Evolutionary conservation across 1,140 invertebrate species (phyloP).

Genomic region (Grapholita molesta): DNA sequence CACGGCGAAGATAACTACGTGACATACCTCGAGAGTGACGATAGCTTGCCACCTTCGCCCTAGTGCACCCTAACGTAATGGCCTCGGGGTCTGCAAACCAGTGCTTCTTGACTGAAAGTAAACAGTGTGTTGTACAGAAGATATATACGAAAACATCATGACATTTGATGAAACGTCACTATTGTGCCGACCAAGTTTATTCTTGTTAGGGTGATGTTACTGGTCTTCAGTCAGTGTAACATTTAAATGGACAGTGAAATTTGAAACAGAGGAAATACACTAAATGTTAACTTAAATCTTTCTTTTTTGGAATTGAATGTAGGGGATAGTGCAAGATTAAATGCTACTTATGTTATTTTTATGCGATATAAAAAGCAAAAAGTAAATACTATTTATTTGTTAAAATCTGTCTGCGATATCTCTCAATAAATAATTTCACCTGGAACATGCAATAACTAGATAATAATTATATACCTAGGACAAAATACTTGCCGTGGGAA

Average conservation of each 20-base stretch:
- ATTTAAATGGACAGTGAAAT: not conserved
- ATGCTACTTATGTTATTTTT: not conserved
- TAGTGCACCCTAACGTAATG: conserved; percentile 74
- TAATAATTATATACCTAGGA: no score
- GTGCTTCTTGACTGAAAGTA: not conserved
- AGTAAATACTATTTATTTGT: not conserved
- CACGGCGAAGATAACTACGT: conserved; percentile 94
- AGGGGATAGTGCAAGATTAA: conserved; percentile 7
- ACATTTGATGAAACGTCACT: not conserved
- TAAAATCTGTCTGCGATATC: not conserved
- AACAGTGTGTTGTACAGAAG: not conserved
- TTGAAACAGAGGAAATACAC: not conserved
- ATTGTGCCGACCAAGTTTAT: not conserved
- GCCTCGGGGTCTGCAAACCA: conserved; percentile 17
- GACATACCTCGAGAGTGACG: conserved; percentile 93
- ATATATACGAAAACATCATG: not conserved
- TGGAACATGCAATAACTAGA: no score
- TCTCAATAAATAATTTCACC: no score
- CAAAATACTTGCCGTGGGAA: no score
- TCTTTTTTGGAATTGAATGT: not conserved
- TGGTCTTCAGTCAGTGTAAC: not conserved
- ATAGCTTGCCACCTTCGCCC: conserved; percentile 84
- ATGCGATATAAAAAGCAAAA: not conserved
- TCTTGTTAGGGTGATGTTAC: not conserved
- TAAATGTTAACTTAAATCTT: not conserved